These are phyloP conservation scores for Gymnothorax javanicus DNA, from an alignment of 2,797 vertebrate genomes.

Conservation along the genomic window DNA sequence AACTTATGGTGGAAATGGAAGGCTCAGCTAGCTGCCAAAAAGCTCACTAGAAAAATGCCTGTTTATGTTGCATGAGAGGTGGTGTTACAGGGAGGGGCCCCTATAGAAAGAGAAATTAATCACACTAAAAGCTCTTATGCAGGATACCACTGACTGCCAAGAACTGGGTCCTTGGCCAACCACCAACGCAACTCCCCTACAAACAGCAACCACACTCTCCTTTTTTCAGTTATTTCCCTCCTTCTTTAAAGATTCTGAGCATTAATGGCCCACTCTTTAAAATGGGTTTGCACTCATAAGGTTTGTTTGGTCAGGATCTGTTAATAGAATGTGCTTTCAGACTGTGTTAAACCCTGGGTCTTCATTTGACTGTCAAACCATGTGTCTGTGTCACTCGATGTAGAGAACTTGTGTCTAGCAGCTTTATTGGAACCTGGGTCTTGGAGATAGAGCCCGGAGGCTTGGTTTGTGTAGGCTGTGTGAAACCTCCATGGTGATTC, in stretches of 20 bases:
- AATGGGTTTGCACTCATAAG: neutral
- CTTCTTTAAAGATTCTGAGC: neutral
- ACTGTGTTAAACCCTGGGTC: neutral
- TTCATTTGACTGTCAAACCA: neutral
- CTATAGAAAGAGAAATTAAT: neutral
- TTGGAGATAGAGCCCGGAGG: neutral
- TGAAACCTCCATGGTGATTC: neutral
- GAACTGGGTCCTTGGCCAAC: neutral
- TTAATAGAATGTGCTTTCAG: neutral
- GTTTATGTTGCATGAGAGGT: neutral
- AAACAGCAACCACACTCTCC: neutral
- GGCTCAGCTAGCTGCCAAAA: neutral
- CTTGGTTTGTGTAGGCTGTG: neutral
- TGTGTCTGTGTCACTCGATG: neutral
- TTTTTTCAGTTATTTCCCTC: neutral
- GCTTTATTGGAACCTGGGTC: neutral
- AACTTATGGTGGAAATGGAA: no score
- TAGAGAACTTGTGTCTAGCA: neutral
- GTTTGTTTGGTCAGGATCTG: neutral
- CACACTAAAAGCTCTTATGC: neutral
- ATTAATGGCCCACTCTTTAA: neutral
- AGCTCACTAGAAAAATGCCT: neutral
- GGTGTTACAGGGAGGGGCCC: neutral
- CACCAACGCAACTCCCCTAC: neutral
- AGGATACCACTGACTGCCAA: neutral